Base-by-base conservation (phyloP, 2,797 vertebrate genomes). In the Scleropages formosus region DNA sequence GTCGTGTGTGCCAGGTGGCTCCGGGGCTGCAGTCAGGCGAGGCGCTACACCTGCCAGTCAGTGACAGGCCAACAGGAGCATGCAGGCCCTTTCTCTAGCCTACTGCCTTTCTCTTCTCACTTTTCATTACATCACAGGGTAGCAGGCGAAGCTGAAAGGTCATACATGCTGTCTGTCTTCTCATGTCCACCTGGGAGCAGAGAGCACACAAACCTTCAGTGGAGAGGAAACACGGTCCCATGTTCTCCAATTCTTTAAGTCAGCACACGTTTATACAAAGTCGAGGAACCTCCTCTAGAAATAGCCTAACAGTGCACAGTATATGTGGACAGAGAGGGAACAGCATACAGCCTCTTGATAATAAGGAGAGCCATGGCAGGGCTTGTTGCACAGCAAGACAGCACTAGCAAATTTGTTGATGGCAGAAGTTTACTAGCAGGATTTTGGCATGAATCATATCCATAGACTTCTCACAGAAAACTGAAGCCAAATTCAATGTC, bases 1-100 rank as follows among this genome's bases (percentile, higher is more conserved):
- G 89, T 84, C 84, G 88, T 87, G 86, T 81, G 74, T 85, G 88
- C 89, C 91, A 92, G 93, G 89, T 92, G 90, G 91, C 92, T 90
- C 90, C 90, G 89, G 87, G 86, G 88, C 90, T 88, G 90, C 87
- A 87, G 82, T 84, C 47, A 24, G 8, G 7, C 1, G n/a, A 27
- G 68, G 22, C 47, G 51, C 56, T 15, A 18, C 51, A 24, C 31
- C 13, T 27, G 20, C 15, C 46, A 75, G 67, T 44, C 27, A 7
- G 51, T 69, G 26, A 78, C 70, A 53, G 24, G 65, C 13, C 10
- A 61, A 31, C 4, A 18, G 27, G 46, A 63, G 56, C 56, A n/a
- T 65, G 10, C 56, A 31, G 31, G 8, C 63, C 84, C 85, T 84
- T 85, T 85, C 82, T 85, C 84, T 86, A 86, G 81, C 85, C 83